Evolutionary conservation across 2,113 vertebrate genomes (phyloP).

Genomic region (Stictonetta naevosa): DNA sequence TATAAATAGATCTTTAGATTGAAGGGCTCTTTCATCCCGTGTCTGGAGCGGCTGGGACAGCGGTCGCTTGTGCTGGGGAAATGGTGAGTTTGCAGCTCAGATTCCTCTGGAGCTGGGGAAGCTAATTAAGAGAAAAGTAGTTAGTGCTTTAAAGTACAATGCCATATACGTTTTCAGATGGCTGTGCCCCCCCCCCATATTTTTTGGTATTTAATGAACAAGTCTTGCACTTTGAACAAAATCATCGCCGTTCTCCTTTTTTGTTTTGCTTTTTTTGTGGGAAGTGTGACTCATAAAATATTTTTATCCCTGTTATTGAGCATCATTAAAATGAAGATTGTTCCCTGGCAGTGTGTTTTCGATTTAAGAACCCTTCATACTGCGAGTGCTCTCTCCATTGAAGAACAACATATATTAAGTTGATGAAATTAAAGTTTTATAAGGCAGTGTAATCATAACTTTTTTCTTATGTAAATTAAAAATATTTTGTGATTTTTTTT

Average conservation of each 20-base stretch:
- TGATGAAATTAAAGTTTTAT: constrained; percentile 47
- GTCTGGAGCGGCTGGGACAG: constrained; percentile 18
- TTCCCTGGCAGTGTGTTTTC: constrained; percentile 38
- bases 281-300: constrained; percentile 53
- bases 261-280: neutral
- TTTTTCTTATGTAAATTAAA: constrained; percentile 11
- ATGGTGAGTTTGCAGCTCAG: constrained; percentile 5
- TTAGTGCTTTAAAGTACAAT: neutral
- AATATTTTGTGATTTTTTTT: neutral
- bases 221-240: neutral
- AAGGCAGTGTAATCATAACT: neutral
- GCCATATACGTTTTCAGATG: neutral
- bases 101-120: constrained; percentile 35
- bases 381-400: constrained; percentile 4
- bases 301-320: constrained; percentile 50
- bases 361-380: constrained; percentile 52
- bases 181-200: neutral
- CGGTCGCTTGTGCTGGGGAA: neutral
- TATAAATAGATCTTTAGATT: constrained; percentile 69
- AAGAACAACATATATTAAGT: constrained; percentile 22
- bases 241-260: neutral
- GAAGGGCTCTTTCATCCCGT: constrained; percentile 66
- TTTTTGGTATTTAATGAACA: neutral
- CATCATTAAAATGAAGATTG: constrained; percentile 55
- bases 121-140: constrained; percentile 43